phyloP scores from a whole-genome alignment of 2,113 vertebrate species.

The Prionailurus bengalensis region DNA sequence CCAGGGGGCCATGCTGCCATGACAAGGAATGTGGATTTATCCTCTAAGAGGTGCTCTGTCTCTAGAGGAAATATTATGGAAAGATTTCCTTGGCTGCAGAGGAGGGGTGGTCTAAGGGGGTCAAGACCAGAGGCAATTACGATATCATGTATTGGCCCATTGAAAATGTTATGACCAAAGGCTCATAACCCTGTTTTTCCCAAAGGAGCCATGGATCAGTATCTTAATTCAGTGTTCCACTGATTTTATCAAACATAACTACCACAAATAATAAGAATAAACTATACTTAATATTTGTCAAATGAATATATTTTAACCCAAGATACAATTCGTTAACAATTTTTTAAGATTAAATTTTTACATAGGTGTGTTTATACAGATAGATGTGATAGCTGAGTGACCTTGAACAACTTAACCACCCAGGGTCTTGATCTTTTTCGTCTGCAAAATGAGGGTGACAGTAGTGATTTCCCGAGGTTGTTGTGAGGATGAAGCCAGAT shows the following conservation, averaged over 20 bases:
- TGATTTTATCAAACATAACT: not conserved
- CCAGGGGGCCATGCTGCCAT: not conserved
- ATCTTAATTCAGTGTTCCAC: not conserved
- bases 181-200: not conserved
- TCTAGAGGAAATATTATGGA: not conserved
- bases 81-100: not conserved
- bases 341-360: constrained; percentile 18
- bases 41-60: not conserved
- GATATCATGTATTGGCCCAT: not conserved
- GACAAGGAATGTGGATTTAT: not conserved
- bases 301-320: not conserved
- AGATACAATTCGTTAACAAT: not conserved
- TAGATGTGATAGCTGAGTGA: not conserved
- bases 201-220: not conserved
- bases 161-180: not conserved
- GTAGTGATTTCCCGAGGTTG: not conserved
- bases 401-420: not conserved
- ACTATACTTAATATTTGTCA: not conserved
- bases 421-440: not conserved
- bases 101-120: not conserved
- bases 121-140: not conserved
- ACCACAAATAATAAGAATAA: not conserved
- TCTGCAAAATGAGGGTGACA: not conserved
- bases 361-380: not conserved
- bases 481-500: not conserved